Base-by-base conservation (phyloP, 2,797 vertebrate genomes). In the Brachyrhaphis roseni region DNA sequence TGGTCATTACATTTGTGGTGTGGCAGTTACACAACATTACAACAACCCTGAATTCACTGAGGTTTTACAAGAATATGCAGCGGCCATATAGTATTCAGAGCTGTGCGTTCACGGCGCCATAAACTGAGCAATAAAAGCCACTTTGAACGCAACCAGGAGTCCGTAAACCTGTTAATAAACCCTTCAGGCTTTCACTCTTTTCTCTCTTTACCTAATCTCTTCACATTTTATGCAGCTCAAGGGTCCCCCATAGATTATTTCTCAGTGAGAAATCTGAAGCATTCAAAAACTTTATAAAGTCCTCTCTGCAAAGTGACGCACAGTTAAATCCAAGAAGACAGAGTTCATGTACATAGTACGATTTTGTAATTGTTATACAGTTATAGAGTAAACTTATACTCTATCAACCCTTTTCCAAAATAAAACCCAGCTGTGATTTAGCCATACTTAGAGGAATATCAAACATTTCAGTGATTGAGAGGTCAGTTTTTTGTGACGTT, bases 131-230 rank as follows among this genome's bases (percentile, higher is more conserved):
- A 87, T 95, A 94, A 96, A 94, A 89, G 18, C 59, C 76, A 77
- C 81, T 16, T 78, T 92, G 86, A 94, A 91, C 87, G 84, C 82
- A 87, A 77, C 86, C 82, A 85, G 46, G 86, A 93, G 93, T 95
- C 93, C 72, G 94, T 94, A 95, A 95, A 95, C 89, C 83, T 82
- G 74, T 92, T 91, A 88, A 94, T 94, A 90, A 94, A 92, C 87
- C 88, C 85, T 76, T 84, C 78, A 80, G 64, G 80, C 43, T 75
- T 62, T 51, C 45, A 47, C 78, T 75, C 80, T 59, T 81, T 77
- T 82, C 71, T 73, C 72, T 82, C 78, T 77, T 12, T 46, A 80
- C 34, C 53, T 79, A 77, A 80, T 82, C 78, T 81, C 79, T 78
- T 81, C 79, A 64, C 53, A 47, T 87, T 81, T 55, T 53, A 31